Evolutionary conservation across 1,140 invertebrate species (phyloP).

Genomic region (Nasonia longicornis): DNA sequence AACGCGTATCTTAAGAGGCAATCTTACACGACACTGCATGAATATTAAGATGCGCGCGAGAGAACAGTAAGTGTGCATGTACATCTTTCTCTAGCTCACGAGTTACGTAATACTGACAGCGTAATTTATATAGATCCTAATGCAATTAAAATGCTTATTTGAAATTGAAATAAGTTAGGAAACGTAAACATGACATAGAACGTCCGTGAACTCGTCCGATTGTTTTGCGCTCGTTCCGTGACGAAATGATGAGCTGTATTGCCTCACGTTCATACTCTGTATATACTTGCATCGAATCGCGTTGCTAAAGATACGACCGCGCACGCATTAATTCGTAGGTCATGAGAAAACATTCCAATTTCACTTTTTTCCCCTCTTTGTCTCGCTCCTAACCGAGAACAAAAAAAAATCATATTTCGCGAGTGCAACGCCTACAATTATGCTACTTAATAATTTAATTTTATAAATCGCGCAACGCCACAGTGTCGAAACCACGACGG

Average conservation of each 20-base stretch:
- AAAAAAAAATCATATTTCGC: background rate
- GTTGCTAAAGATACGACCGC: background rate
- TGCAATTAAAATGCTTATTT: constrained; percentile 36
- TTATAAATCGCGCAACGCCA: background rate
- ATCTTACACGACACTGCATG: constrained; percentile 13
- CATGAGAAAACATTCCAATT: constrained; percentile 2
- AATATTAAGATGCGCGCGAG: constrained; percentile 26
- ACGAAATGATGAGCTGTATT: constrained; percentile 9
- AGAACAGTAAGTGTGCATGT: constrained; percentile 1
- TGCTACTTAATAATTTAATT: background rate
- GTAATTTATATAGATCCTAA: constrained; percentile 41
- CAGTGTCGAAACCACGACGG: background rate
- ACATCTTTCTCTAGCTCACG: background rate
- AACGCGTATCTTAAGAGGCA: background rate
- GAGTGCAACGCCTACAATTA: background rate
- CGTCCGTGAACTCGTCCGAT: constrained; percentile 34
- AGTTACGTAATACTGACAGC: constrained; percentile 15
- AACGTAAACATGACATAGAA: constrained; percentile 43
- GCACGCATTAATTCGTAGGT: background rate
- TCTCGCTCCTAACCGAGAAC: background rate
- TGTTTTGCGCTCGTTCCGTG: constrained; percentile 10
- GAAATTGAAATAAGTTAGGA: constrained; percentile 27
- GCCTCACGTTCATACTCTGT: background rate
- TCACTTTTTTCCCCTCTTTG: constrained; percentile 15
- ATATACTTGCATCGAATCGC: background rate